Conservation (phyloP, 1,140 invertebrate genomes). For the Pseudoatta argentina region DNA sequence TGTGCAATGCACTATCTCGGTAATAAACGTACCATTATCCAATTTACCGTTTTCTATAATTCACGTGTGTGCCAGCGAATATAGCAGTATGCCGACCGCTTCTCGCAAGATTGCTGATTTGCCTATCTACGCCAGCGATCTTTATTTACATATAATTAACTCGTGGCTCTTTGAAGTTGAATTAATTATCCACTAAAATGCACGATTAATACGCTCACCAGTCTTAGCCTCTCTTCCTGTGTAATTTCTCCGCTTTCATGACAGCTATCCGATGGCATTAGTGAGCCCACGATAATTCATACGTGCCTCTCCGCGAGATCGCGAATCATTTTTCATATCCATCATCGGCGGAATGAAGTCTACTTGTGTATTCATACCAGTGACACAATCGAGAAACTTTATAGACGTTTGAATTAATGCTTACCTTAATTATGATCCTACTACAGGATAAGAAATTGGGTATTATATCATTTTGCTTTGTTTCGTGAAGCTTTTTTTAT, state of each 20-base stretch:
- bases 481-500: not conserved
- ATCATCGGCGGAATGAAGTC: conserved; percentile 12
- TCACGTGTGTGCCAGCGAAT: conserved; percentile 31
- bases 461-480: conserved; percentile 7
- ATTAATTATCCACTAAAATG: conserved; percentile 67
- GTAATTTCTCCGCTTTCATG: conserved; percentile 54
- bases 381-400: conserved; percentile 37
- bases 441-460: not conserved
- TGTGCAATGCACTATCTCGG: conserved; percentile 30
- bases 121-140: conserved; percentile 39
- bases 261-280: conserved; percentile 60
- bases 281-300: conserved; percentile 53
- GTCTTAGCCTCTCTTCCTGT: conserved; percentile 41
- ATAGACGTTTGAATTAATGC: conserved; percentile 14
- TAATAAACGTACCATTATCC: conserved; percentile 58
- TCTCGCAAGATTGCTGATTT: conserved; percentile 62
- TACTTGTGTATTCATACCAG: conserved; percentile 29
- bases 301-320: conserved; percentile 40
- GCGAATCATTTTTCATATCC: conserved; percentile 55
- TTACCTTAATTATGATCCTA: conserved; percentile 5
- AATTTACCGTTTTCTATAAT: conserved; percentile 65
- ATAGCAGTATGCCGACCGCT: not conserved
- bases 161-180: conserved; percentile 41
- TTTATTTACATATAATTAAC: conserved; percentile 71
- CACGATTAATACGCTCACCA: conserved; percentile 57